Conservation (phyloP, 2,113 vertebrate genomes). For the Sinocyclocheilus anshuiensis region DNA sequence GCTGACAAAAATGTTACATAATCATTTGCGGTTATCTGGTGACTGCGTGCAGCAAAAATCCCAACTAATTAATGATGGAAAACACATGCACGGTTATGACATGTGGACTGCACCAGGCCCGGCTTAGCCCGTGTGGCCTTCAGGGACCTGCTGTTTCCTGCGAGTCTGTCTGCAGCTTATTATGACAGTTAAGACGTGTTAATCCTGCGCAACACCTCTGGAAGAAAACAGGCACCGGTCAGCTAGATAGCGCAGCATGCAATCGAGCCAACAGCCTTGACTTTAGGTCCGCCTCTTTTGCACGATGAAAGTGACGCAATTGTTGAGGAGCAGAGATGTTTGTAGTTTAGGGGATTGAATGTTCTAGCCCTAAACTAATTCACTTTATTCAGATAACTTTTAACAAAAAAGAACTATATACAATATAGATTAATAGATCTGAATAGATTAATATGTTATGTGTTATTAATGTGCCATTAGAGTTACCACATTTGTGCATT, state of each 20-base stretch:
- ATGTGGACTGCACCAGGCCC: conserved; percentile 39
- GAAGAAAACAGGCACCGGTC: conserved; percentile 20
- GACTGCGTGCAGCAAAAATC: conserved; percentile 53
- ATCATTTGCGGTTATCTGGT: conserved; percentile 48
- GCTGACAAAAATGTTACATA: conserved; percentile 49
- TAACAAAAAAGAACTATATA: background rate
- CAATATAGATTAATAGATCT: background rate
- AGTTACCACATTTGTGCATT: background rate
- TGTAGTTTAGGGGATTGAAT: background rate
- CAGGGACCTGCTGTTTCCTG: conserved; percentile 37
- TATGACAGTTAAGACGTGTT: background rate
- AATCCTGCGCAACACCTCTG: conserved; percentile 2
- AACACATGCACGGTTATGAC: conserved; percentile 51
- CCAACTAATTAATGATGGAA: conserved; percentile 56
- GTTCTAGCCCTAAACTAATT: background rate
- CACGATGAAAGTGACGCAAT: background rate
- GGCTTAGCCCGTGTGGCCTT: conserved; percentile 3
- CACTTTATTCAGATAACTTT: background rate
- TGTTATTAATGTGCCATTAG: too few species aligned
- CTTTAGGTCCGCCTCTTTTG: background rate
- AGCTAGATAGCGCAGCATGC: conserved; percentile 4
- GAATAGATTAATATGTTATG: background rate
- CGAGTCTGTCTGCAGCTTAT: conserved; percentile 19
- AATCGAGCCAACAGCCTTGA: background rate
- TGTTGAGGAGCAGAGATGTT: background rate